Evolutionary conservation across 2,797 vertebrate genomes (phyloP), one percentile per base, ranked within the genome.

Genomic region (Alcedo atthis): DNA sequence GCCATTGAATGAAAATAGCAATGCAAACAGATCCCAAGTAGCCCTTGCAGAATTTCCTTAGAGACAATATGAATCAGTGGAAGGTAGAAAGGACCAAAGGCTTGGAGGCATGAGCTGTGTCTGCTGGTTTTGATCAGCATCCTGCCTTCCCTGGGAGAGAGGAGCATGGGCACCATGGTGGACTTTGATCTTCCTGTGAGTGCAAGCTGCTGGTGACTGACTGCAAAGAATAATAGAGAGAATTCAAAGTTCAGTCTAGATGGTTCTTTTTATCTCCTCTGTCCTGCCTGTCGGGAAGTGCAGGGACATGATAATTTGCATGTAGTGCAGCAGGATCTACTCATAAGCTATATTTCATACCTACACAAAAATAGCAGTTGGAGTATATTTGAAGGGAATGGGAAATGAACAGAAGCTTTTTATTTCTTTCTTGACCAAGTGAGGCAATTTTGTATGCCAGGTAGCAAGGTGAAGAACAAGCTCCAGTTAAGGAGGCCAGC

Each of bases 131-230:
- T 79, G 32, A 45, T 51, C 63, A 70, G 19, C 62, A 58, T 37
- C 51, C 42, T 68, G 46, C 26, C 12, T 13, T 14, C 51, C 54
- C 32, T 69, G 63, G 12, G 15, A 28, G 26, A 75, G 45, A 49
- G 43, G 14, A 14, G 9, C 46, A 69, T 0, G 0, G 7, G 6
- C 19, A 8, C 28, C 49, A 8, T 49, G 32, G 83, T 8, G 37
- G 32, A 12, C 42, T 82, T 70, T 46, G 51, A 62, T 76, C 80
- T 89, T 40, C 51, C 62, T 58, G 7, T 32, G 12, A 92, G 22
- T 8, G 4, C 26, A 85, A 55, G 15, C 8, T 73, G 28, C 26
- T 48, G 40, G 6, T 73, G 51, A 42, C 16, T 43, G 61, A 20
- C 26, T 43, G 40, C 8, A 70, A 90, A 55, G 5, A 49, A n/a